Conservation (phyloP, 2,113 vertebrate species). For the Aldabrachelys gigantea region DNA sequence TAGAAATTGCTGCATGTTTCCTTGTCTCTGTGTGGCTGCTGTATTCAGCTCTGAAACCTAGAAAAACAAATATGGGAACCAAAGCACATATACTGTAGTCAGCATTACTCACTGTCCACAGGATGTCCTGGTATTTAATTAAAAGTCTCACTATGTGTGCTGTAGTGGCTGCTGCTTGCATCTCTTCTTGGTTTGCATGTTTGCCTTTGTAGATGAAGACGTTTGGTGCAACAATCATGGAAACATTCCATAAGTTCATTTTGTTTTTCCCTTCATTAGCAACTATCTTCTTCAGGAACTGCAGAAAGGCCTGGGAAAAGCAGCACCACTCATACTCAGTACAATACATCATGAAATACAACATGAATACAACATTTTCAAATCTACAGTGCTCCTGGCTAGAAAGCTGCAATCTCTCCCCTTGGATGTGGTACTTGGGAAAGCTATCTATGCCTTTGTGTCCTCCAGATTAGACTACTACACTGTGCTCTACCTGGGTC, state of each 20-base stretch:
- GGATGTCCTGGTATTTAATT: slow-evolving; percentile 91
- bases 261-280: slow-evolving; percentile 93
- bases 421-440: background rate
- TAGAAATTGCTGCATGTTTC: background rate
- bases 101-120: slow-evolving; percentile 89
- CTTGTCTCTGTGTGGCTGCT: background rate
- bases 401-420: background rate
- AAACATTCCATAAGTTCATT: slow-evolving; percentile 97
- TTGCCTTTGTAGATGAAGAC: slow-evolving; percentile 89
- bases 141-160: slow-evolving; percentile 89
- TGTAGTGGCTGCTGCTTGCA: slow-evolving; percentile 87
- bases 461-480: background rate
- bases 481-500: background rate
- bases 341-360: background rate
- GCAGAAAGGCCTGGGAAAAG: slow-evolving; percentile 86
- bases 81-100: background rate
- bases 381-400: background rate
- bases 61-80: background rate
- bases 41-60: background rate
- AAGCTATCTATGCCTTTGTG: rapidly evolving
- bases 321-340: background rate
- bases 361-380: background rate
- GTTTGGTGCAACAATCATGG: slow-evolving; percentile 96
- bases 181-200: slow-evolving; percentile 85
- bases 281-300: slow-evolving; percentile 92